A percentile compares a stretch with the other conserved stretches of the same genome.
phyloP scores from a whole-genome alignment of 2,888 invertebrate species.

The Phortica magna region DNA sequence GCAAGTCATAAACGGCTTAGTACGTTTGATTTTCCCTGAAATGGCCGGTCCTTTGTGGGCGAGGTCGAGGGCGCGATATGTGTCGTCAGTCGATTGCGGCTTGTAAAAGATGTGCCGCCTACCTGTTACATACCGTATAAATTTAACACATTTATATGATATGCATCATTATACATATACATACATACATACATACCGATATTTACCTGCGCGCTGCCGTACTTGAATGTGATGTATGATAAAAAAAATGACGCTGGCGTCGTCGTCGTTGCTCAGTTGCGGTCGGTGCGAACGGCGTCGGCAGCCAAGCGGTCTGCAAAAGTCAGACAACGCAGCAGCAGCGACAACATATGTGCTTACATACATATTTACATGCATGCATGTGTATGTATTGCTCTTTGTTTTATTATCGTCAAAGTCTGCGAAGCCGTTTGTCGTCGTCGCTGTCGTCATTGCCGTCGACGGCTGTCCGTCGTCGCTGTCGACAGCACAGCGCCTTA shows the following conservation, averaged over 20 bases:
- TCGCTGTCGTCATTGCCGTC: conserved; percentile 20
- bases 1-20: too few species aligned
- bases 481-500: conserved; percentile 53
- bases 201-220: too few species aligned
- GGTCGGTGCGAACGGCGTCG: neutral
- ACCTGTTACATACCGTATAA: too few species aligned
- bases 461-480: conserved; percentile 32
- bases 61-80: too few species aligned
- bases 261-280: neutral
- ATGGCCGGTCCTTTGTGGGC: too few species aligned
- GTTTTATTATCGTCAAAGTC: conserved; percentile 15
- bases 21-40: too few species aligned
- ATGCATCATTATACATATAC: too few species aligned
- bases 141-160: too few species aligned
- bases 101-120: too few species aligned
- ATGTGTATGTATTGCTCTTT: neutral
- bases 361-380: too few species aligned
- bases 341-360: neutral
- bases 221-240: neutral
- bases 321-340: conserved; percentile 17
- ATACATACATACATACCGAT: too few species aligned
- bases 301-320: conserved; percentile 26
- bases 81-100: too few species aligned
- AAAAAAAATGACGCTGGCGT: neutral
- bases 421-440: conserved; percentile 24